Base-by-base conservation (phyloP, 1,140 invertebrate species). In the Triops cancriformis region DNA sequence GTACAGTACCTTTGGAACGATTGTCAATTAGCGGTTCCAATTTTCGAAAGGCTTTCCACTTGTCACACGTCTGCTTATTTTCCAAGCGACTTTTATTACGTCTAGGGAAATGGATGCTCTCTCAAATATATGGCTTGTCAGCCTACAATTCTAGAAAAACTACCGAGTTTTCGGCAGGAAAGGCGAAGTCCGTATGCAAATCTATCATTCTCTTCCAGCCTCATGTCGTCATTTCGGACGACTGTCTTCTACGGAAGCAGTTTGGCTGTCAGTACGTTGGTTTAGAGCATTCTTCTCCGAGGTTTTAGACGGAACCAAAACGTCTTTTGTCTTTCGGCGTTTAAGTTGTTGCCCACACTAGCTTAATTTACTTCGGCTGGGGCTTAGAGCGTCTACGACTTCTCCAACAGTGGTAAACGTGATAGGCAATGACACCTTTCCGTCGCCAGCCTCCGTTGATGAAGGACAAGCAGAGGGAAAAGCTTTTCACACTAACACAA, bases 401-500 rank as follows among this genome's bases (percentile, higher is more conserved):
- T 18, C 51, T 64, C 23, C 51, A 64, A 64, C 51, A 64, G 51
- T 23, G 51, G 51, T 23, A 23, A 64, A 64, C 51, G 51, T 64
- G 51, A 64, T 64, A 23, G 51, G 23, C 51, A 64, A 23, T 23
- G n/a, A 64, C 23, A 64, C 51, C n/a, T 64, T 18, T 64, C 18
- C 51, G 14, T 64, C n/a, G 51, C 23, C 51, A 64, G 5, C 18
- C 14, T 64, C 51, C 51, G 6, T 23, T 64, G 51, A 64, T 64
- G 51, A 64, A n/a, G 51, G 23, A 64, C 51, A 64, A 64, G 51
- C 51, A 23, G 51, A 64, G 51, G 51, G 10, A 64, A 64, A 64
- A 64, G 51, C 51, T 64, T 64, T 64, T 64, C 51, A 64, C 51
- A 14, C 51, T 64, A 64, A 64, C 51, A 64, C 51, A 64, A 64